Conservation (phyloP, 2,888 invertebrate species). For the Microdon myrmicae region DNA sequence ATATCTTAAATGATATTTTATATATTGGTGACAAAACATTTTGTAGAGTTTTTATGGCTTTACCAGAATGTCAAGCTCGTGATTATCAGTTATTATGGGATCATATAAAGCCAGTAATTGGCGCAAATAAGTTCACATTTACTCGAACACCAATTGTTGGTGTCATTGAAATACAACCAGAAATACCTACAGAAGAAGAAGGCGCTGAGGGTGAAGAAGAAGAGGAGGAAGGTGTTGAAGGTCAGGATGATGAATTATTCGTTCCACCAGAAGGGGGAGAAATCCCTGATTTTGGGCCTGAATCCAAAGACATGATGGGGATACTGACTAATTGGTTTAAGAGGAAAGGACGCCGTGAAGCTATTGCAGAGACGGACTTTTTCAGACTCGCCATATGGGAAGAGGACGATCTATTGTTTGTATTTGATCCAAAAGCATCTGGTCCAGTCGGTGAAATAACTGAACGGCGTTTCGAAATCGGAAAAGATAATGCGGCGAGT, state of each 20-base stretch:
- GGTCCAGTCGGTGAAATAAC: conserved; percentile 69
- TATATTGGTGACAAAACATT: conserved; percentile 53
- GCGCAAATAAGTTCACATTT: conserved; percentile 48
- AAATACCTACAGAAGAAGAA: conserved; percentile 5
- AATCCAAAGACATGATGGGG: conserved; percentile 19
- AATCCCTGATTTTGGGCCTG: background rate
- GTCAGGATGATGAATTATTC: conserved; percentile 32
- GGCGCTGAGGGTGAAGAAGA: conserved; percentile 1
- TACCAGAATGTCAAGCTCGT: conserved; percentile 32
- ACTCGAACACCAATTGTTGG: conserved; percentile 12
- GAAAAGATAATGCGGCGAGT: conserved; percentile 58
- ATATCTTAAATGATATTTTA: conserved; percentile 54
- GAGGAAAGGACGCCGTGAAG: conserved; percentile 18
- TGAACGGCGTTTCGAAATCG: conserved; percentile 48
- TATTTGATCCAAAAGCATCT: conserved; percentile 73
- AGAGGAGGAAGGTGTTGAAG: conserved; percentile 21
- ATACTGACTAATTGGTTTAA: conserved; percentile 36
- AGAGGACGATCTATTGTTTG: conserved; percentile 68
- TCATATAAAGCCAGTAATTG: conserved; percentile 39
- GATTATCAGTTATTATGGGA: conserved; percentile 36
- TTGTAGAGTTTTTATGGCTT: conserved; percentile 34
- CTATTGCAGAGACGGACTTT: conserved; percentile 47
- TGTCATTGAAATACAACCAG: conserved; percentile 14
- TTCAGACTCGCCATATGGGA: conserved; percentile 69
- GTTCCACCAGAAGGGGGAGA: conserved; percentile 5